Evolutionary conservation across 2,888 invertebrate species (phyloP), one percentile per base, ranked within the genome.

Genomic region (Adelognathus sp.): DNA sequence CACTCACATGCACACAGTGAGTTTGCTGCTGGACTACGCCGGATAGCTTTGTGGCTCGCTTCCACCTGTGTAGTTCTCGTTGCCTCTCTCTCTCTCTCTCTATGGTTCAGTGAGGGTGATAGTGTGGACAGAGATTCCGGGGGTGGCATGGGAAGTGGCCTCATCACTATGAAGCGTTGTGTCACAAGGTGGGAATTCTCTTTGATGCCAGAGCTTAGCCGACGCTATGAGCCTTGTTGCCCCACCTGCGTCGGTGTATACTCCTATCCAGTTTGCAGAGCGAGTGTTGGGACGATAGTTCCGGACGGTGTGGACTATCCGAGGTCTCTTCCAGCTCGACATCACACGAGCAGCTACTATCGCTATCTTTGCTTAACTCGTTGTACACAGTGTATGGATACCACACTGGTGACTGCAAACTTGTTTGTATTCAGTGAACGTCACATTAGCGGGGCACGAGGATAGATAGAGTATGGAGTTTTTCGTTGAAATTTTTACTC

Each of bases 181-280:
- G 82, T 82, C 83, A 82, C 87, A 84, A 82, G 83, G 76, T 84
- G 64, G 83, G 81, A 83, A 87, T 88, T 87, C 88, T 81, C 87
- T 88, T 88, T 88, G 88, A 88, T 76, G 83, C n/a, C 80, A 33
- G 50, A 66, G 77, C 75, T 76, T 64, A 80, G 80, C 76, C 77
- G 54, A 50, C 33, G 56, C 72, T 66, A 75, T 63, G 69, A 69
- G 60, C 63, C 70, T 69, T 76, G 71, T 77, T 76, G 44, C 72
- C 75, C 67, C 70, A n/a, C n/a, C n/a, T n/a, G 46, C 39, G 60
- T 67, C 72, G 54, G 33, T 39, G 44, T 54, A 63, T 41, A 61
- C 52, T 56, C 70, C 14, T 21, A 14, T 33, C 7, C 63, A 52
- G 29, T 44, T 50, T 50, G 41, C 66, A 66, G 46, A n/a, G n/a